These are phyloP conservation scores for Onychorhynchus coronatus DNA, from an alignment of 2,113 vertebrate species.

Conservation along the genomic window DNA sequence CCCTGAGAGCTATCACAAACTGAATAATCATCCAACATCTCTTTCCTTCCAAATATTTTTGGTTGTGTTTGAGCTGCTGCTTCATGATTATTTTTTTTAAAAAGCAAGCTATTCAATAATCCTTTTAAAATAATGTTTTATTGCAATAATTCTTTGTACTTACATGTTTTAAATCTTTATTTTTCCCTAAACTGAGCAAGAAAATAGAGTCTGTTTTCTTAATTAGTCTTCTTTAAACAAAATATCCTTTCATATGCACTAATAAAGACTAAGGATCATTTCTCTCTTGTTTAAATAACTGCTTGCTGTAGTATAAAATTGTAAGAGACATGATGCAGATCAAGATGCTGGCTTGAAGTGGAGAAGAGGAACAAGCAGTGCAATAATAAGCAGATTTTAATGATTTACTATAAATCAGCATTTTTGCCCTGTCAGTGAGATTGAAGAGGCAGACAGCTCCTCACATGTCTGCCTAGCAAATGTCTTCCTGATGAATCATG, in stretches of 20 bases:
- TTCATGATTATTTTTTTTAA: not conserved
- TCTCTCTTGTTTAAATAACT: slow-evolving; percentile 82
- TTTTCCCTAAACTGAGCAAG: slow-evolving; percentile 65
- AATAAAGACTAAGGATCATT: slow-evolving; percentile 81
- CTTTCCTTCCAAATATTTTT: slow-evolving; percentile 35
- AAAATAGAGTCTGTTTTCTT: slow-evolving; percentile 77
- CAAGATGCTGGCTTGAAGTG: slow-evolving; percentile 80
- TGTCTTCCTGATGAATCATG: slow-evolving; percentile 90
- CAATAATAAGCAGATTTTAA: slow-evolving; percentile 93
- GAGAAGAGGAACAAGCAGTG: slow-evolving; percentile 79
- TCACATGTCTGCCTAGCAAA: slow-evolving; percentile 87
- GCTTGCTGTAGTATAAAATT: slow-evolving; percentile 83
- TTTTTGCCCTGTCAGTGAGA: slow-evolving; percentile 91
- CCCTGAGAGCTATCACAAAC: not conserved
- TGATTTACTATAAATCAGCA: slow-evolving; percentile 94
- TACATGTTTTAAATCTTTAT: slow-evolving; percentile 72
- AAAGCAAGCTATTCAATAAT: slow-evolving; percentile 27
- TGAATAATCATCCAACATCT: not conserved
- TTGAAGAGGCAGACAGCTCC: slow-evolving; percentile 88
- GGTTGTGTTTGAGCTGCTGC: not conserved
- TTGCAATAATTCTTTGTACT: slow-evolving; percentile 68
- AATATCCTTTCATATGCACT: slow-evolving; percentile 79
- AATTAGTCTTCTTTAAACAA: slow-evolving; percentile 84
- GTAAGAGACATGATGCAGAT: slow-evolving; percentile 81
- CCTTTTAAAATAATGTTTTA: slow-evolving; percentile 55